Evolutionary conservation across 2,888 invertebrate species (phyloP), one percentile per base, ranked within the genome.

Genomic region (Nycteola revayana): DNA sequence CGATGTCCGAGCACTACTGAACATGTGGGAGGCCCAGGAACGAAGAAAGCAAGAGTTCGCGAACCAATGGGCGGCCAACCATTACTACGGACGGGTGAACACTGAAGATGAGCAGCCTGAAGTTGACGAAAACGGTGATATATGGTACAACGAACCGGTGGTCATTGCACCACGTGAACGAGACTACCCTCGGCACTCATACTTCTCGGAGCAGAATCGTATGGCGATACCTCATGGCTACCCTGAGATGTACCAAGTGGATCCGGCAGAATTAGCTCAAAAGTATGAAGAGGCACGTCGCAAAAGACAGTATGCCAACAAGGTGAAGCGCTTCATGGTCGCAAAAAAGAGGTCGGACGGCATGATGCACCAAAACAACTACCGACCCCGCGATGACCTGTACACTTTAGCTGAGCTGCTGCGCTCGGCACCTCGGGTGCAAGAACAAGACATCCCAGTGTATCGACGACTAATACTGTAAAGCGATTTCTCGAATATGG

Each of bases 401-500:
- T 91, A 91, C 68, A 91, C 91, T 1, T 75, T 92, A 29, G 90
- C 91, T 4, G 91, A 91, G 57, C 75, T 92, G 26, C 75, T 92
- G 34, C 84, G 87, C 48, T 84, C 89, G 3, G 78, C 87, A n/a
- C 89, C 88, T 0, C 71, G 85, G 29, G 89, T 88, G 25, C 85
- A 83, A 66, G 91, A 90, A 46, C 89, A 90, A 43, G 90, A 91
- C 38, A 81, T 90, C 30, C 91, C 92, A 26, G 77, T 91, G 2
- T 91, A 91, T 65, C 91, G 91, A 67, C 90, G 92, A 68, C 83
- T 91, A 74, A 88, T 92, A 70, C 86, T 92, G 65, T 92, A 91
- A 75, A 69, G 43, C 49, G 54, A 45, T 63, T 35, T 46, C 42
- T 49, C 36, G 37, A 59, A 51, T 39, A 28, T 35, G 61, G 64